Base-by-base conservation (phyloP, 2,888 invertebrate species). In the Lypha dubia region DNA sequence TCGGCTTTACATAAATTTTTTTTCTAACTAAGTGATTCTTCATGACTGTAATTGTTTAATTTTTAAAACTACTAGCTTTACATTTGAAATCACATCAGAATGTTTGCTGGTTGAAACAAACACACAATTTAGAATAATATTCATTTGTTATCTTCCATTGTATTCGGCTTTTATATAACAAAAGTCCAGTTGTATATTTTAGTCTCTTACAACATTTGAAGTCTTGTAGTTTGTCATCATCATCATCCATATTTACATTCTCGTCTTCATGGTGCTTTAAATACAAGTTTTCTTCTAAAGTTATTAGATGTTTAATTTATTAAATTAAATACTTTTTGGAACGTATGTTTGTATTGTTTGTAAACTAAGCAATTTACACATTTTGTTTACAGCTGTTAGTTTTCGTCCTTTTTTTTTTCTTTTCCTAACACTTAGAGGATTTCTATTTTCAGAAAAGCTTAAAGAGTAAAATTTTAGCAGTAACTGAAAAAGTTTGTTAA, bases 301-400 rank as follows among this genome's bases (percentile, higher is more conserved):
- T 73, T 73, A 58, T 65, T 49, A 65, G 24, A 56, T 35, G 38
- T 63, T 38, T 65, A 38, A 73, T 73, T 65, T 65, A 56, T 79
- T 28, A 71, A 44, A 79, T 56, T 62, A 77, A 77, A 51, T 24
- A 44, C 60, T 60, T 9, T 51, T 49, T 32, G 35, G 22, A 38
- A 38, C 24, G 17, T 24, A 60, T 4, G 7, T n/a, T 7, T 49
- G 41, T n/a, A 0, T 13, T 8, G 49, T 49, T 73, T 62, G 9
- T 28, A 17, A n/a, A 71, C 8, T 32, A 46, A 22, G 28, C 13
- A 51, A 4, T 5, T 28, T 28, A n/a, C 51, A 63, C 17, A 67
- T 35, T 24, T 60, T 62, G 22, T 62, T 62, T 53, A 70, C 77
- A 79, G 8, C 22, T 70, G 41, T 20, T 58, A 15, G 38, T 8